Conservation (phyloP, 2,888 invertebrate genomes). For the Troides oblongomaculatus region DNA sequence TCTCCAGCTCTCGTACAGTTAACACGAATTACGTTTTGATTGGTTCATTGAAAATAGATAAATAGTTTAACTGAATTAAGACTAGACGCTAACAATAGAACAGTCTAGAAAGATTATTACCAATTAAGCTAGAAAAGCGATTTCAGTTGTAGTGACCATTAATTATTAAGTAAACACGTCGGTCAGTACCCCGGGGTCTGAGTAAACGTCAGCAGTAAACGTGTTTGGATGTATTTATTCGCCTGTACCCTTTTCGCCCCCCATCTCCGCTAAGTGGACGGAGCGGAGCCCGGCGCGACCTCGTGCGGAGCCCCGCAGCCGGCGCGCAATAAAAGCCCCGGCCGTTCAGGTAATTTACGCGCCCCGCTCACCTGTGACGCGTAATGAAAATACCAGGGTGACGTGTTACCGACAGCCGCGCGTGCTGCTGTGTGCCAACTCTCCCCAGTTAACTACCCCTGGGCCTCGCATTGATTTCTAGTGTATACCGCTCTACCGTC, state of each 20-base stretch:
- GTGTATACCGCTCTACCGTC: neutral
- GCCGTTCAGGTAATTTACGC: conserved; percentile 29
- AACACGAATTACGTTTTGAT: too few relatives aligned
- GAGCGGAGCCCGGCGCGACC: conserved; percentile 31
- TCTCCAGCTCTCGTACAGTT: too few relatives aligned
- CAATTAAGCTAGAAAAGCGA: too few relatives aligned
- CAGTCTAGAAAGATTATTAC: too few relatives aligned
- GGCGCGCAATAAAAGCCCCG: conserved; percentile 53
- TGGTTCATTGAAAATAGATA: too few relatives aligned
- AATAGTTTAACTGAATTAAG: too few relatives aligned
- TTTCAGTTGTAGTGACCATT: neutral
- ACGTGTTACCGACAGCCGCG: conserved; percentile 31
- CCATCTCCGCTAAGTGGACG: conserved; percentile 24
- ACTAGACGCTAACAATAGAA: too few relatives aligned
- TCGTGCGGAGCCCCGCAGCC: conserved; percentile 37
- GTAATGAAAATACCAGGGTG: conserved; percentile 57
- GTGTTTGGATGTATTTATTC: conserved; percentile 25
- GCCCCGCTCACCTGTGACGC: conserved; percentile 55
- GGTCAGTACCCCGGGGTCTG: neutral
- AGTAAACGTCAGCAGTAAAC: conserved; percentile 28
- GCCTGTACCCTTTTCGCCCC: conserved; percentile 24
- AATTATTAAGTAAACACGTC: neutral
- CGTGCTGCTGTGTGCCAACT: neutral
- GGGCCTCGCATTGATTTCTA: conserved; percentile 30
- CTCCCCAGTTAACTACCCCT: conserved; percentile 36